phyloP scores from a whole-genome alignment of 2,888 invertebrate species.

The Tiphia femorata region DNA sequence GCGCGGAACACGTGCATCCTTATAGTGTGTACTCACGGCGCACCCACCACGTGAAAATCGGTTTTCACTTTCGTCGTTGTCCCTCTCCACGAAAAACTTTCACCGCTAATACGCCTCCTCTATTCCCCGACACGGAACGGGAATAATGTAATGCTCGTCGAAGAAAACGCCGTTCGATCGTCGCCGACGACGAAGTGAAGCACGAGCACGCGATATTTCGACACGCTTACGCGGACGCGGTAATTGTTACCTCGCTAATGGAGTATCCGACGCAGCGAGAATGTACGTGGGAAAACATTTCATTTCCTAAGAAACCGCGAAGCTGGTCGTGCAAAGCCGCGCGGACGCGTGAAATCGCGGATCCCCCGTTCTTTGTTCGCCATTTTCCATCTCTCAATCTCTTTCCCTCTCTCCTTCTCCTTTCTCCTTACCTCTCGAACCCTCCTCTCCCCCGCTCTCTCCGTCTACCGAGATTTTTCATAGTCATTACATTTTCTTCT shows the following conservation, averaged over 20 bases:
- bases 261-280: neutral
- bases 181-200: neutral
- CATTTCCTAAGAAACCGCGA: neutral
- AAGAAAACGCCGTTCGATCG: neutral
- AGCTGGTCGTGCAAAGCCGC: too few species aligned
- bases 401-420: too few species aligned
- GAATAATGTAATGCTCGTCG: too few species aligned
- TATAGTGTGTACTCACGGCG: constrained; percentile 20
- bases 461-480: neutral
- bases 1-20: constrained; percentile 33
- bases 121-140: constrained; percentile 13
- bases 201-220: neutral
- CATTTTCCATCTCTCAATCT: too few species aligned
- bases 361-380: neutral
- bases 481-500: neutral
- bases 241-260: neutral
- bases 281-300: neutral
- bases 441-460: too few species aligned
- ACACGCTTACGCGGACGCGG: neutral
- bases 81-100: constrained; percentile 24
- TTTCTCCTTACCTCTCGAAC: too few species aligned
- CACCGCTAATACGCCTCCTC: constrained; percentile 17
- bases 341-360: neutral
- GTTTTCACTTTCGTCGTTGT: constrained; percentile 35
- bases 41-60: constrained; percentile 36